Conservation (phyloP, 2,113 vertebrate species). For the Pachypanchax playfairii region DNA sequence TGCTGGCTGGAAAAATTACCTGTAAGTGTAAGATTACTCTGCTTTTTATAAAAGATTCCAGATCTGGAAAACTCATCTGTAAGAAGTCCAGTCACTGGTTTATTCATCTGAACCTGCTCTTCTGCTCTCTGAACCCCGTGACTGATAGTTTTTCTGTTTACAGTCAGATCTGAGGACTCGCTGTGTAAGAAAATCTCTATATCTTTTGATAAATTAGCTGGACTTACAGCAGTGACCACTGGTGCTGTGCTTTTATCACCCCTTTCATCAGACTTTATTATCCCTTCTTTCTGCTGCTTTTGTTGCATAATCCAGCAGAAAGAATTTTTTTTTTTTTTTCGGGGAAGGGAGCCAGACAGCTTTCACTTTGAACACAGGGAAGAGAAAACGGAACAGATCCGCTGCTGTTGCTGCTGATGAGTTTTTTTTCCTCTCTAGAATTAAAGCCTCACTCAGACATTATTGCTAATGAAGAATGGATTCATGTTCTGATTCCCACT, state of each 20-base stretch:
- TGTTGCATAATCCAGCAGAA: slow-evolving; percentile 64
- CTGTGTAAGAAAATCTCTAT: slow-evolving; percentile 2
- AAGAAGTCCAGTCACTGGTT: background rate
- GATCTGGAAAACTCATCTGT: background rate
- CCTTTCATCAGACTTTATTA: slow-evolving; percentile 54
- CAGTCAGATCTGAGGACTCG: slow-evolving; percentile 20
- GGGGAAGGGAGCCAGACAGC: slow-evolving; percentile 49
- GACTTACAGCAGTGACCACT: slow-evolving; percentile 39
- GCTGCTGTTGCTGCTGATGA: slow-evolving; percentile 15
- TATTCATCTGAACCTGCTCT: slow-evolving; percentile 23
- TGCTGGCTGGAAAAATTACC: slow-evolving; percentile 1
- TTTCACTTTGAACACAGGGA: slow-evolving; percentile 45
- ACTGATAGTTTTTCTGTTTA: slow-evolving; percentile 17
- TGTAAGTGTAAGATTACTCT: background rate
- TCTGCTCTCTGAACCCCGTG: background rate
- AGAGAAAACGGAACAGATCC: slow-evolving; percentile 33
- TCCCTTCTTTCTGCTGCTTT: slow-evolving; percentile 67
- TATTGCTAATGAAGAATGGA: background rate
- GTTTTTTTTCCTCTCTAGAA: background rate
- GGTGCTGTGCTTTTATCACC: slow-evolving; percentile 40
- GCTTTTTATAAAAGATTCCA: slow-evolving; percentile 16
- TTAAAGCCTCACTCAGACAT: slow-evolving; percentile 1
- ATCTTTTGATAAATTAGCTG: slow-evolving; percentile 43
- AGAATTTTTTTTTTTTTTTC: slow-evolving; percentile 31
- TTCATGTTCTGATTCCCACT: background rate